Conservation (phyloP, 1,140 invertebrate genomes). For the Papilio aristodemus region DNA sequence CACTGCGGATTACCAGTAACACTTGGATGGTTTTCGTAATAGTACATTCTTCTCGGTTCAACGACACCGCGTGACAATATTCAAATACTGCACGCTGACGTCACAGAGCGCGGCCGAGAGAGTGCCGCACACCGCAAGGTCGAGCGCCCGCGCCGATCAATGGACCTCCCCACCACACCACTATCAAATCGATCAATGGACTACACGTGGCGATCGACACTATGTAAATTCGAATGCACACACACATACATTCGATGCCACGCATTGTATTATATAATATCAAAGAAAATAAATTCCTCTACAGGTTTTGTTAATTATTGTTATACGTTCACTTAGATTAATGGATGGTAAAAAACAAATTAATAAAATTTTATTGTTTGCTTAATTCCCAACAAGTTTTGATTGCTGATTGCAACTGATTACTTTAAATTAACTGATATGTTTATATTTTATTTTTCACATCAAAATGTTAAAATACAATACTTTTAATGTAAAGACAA, state of each 20-base stretch:
- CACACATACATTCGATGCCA: conserved; percentile 6
- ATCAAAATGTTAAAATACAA: no score
- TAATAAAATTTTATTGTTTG: no score
- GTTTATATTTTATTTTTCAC: no score
- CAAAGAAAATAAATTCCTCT: background rate
- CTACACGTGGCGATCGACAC: conserved; percentile 58
- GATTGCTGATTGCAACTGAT: no score
- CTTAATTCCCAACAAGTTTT: no score
- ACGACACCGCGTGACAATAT: conserved; percentile 47
- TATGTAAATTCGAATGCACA: conserved; percentile 37
- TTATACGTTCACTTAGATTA: no score
- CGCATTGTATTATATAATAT: background rate
- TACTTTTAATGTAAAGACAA: no score
- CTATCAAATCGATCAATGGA: conserved; percentile 59
- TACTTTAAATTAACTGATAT: no score
- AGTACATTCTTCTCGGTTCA: conserved; percentile 47
- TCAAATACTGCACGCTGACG: conserved; percentile 53
- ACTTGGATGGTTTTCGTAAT: conserved; percentile 33
- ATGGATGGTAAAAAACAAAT: no score
- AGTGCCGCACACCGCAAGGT: conserved; percentile 35
- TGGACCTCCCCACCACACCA: conserved; percentile 48
- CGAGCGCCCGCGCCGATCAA: conserved; percentile 59
- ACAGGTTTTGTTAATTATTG: background rate
- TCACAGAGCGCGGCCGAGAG: conserved; percentile 40
- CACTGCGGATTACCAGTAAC: conserved; percentile 7